Conservation (phyloP, 2,888 invertebrate species). For the Philhelius pedissequus region DNA sequence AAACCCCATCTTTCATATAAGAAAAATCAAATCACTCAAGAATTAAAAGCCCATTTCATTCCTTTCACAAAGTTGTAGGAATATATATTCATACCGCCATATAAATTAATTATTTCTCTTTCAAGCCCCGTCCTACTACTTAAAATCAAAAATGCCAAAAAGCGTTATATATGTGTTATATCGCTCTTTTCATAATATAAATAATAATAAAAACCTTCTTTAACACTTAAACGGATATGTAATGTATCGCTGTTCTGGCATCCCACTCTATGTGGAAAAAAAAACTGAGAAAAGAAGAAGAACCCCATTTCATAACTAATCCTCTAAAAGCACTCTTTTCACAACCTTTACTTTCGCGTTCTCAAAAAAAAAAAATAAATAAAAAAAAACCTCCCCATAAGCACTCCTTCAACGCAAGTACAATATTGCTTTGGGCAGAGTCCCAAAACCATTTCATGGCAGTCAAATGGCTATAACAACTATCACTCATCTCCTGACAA, state of each 20-base stretch:
- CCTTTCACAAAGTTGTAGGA: too few relatives aligned
- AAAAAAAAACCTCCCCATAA: background rate
- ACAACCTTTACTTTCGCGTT: background rate
- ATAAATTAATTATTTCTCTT: too few relatives aligned
- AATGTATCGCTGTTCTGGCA: background rate
- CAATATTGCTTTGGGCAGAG: constrained; percentile 13
- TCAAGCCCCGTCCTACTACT: too few relatives aligned
- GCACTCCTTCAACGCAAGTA: constrained; percentile 5
- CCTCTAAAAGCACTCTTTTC: background rate
- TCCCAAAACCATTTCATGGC: constrained; percentile 12
- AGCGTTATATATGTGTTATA: too few relatives aligned
- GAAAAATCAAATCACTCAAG: too few relatives aligned
- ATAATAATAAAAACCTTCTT: background rate
- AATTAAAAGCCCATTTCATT: too few relatives aligned
- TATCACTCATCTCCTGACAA: background rate
- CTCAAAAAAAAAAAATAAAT: background rate
- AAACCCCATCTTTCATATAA: too few relatives aligned
- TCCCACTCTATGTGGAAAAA: background rate
- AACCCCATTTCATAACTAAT: background rate
- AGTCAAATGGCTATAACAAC: constrained; percentile 19
- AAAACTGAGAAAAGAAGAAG: background rate
- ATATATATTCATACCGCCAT: too few relatives aligned
- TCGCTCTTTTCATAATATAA: too few relatives aligned
- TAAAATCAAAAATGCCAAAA: too few relatives aligned
- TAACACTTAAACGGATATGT: background rate